These are phyloP conservation scores for Drosophila lowei DNA, from an alignment of 1,140 invertebrate genomes.

Conservation along the genomic window DNA sequence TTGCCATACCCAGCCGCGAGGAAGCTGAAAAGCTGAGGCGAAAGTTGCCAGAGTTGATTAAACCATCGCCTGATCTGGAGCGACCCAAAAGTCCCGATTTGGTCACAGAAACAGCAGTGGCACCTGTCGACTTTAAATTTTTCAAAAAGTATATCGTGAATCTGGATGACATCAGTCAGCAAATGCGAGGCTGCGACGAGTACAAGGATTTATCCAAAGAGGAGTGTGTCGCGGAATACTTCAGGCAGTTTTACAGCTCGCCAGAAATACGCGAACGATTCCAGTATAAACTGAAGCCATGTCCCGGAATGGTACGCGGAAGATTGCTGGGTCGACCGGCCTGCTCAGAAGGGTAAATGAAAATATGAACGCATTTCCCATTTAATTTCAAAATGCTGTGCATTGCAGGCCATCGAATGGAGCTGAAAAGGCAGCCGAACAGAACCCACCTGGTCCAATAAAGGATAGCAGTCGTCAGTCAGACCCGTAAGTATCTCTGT, in stretches of 20 bases:
- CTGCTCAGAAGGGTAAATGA: background rate
- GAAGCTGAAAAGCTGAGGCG: background rate
- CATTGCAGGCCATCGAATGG: no score
- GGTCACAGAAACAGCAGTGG: background rate
- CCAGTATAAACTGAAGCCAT: conserved; percentile 21
- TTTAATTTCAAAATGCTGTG: background rate
- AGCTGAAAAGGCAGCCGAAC: no score
- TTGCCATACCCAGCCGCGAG: conserved; percentile 12
- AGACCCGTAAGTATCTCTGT: no score
- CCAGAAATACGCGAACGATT: conserved; percentile 30
- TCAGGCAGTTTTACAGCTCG: conserved; percentile 20
- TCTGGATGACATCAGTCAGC: conserved; percentile 15
- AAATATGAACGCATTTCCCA: background rate
- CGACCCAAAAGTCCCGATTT: no score
- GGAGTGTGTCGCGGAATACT: conserved; percentile 22
- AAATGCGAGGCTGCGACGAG: conserved; percentile 23
- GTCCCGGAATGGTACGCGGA: conserved; percentile 17
- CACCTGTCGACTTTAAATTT: conserved; percentile 12
- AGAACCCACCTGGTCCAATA: background rate
- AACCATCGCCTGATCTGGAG: no score
- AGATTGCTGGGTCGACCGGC: background rate
- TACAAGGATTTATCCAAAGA: conserved; percentile 7
- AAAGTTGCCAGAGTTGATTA: background rate
- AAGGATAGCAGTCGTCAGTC: background rate
- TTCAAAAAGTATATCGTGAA: conserved; percentile 35